Base-by-base conservation (phyloP, 2,888 invertebrate genomes). In the Chrysolina haemoptera region DNA sequence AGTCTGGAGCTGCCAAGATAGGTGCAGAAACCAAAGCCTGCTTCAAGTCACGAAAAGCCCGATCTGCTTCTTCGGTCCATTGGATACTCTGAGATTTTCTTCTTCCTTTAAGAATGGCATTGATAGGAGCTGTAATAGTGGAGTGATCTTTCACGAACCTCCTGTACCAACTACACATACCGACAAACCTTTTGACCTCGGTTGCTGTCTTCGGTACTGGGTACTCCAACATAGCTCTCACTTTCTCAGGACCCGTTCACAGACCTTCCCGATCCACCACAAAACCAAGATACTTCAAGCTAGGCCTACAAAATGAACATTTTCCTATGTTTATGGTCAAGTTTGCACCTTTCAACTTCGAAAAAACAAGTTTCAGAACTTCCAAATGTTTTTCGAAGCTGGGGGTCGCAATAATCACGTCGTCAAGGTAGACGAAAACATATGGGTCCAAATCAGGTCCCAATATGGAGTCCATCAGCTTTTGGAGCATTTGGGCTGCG, bases 1-100 rank as follows among this genome's bases (percentile, higher is more conserved):
- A 80, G 62, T 82, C 73, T 8, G 81, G 79, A 43, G 59, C 73
- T 11, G 66, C 16, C 12, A 82, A 62, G 12, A 82, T 68, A 1
- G 81, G 78, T 27, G 75, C 72, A 16, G 62, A 62, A 59, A 75
- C 59, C 10, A 72, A 22, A n/a, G 71, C 68, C 18, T 68, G 50
- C 48, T 75, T 75, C 8, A 73, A 66, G 5, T 75, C 43, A n/a
- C 14, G 18, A 55, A 73, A 70, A 53, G 71, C 71, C 40, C 16
- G 20, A 20, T 65, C 67, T 1, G 72, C 72, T 53, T n/a, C 66
- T 8, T 53, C 40, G 41, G 20, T 71, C 66, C 66, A 71, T 22
- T 16, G 0, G 12, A 71, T 48, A 46, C 50, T 66, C 18, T 71
- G 53, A 40, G 71, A 71, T 66, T 74, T 74, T 40, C 35, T 66